Conservation (phyloP, 2,888 invertebrate genomes). For the Heliconius ethilla region DNA sequence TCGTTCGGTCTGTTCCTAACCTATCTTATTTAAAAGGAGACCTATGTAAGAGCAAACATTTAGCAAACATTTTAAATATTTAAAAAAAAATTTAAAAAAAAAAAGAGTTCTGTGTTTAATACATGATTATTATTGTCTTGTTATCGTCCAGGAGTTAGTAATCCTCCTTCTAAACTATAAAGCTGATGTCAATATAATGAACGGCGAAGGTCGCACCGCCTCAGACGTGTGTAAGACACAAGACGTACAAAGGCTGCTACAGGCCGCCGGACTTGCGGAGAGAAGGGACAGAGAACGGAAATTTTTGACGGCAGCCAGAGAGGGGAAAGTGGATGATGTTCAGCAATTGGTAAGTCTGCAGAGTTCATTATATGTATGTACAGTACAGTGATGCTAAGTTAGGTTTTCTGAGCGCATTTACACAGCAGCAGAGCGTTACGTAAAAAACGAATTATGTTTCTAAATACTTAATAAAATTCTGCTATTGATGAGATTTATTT, state of each 20-base stretch:
- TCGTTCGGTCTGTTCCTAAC: too few species aligned
- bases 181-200: conserved; percentile 84
- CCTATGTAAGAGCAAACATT: too few species aligned
- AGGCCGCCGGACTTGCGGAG: conserved; percentile 84
- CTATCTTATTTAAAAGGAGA: too few species aligned
- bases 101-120: too few species aligned
- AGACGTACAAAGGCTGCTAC: conserved; percentile 80
- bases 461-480: background rate
- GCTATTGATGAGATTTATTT: background rate
- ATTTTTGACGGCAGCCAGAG: conserved; percentile 83
- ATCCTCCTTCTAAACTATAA: conserved; percentile 82
- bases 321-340: conserved; percentile 81
- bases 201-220: conserved; percentile 84
- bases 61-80: too few species aligned
- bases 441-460: too few species aligned
- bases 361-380: background rate
- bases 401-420: too few species aligned
- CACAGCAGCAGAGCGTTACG: too few species aligned
- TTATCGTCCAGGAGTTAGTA: conserved; percentile 80
- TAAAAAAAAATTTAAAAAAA: too few species aligned
- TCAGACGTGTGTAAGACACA: conserved; percentile 80
- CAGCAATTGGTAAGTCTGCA: conserved; percentile 76
- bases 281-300: conserved; percentile 77
- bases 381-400: background rate
- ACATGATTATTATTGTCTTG: too few species aligned